These are phyloP conservation scores for Lytechinus pictus DNA, from an alignment of 35 echinoderm and acorn worm genomes.

Conservation along the genomic window DNA sequence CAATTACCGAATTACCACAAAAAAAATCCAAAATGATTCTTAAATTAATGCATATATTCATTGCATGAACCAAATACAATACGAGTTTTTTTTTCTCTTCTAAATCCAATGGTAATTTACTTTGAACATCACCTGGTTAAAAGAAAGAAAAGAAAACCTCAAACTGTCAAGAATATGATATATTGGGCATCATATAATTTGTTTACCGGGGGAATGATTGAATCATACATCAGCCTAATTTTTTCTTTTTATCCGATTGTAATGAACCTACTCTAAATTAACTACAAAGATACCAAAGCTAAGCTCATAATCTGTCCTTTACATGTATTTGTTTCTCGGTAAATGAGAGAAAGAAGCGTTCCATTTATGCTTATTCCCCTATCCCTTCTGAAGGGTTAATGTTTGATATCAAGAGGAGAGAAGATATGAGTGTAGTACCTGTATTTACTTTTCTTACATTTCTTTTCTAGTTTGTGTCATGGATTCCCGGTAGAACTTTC, in stretches of 20 bases:
- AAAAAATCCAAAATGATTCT: too few species aligned
- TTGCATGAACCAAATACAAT: too few species aligned
- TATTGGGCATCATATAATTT: not conserved
- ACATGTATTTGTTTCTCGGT: not conserved
- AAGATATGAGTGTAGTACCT: too few species aligned
- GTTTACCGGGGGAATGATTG: not conserved
- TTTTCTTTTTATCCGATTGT: not conserved
- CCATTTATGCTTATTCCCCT: too few species aligned
- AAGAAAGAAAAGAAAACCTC: not conserved
- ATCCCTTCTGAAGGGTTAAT: too few species aligned
- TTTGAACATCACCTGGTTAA: not conserved
- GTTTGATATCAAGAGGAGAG: too few species aligned
- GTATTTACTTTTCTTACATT: too few species aligned
- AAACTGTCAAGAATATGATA: conserved; percentile 14
- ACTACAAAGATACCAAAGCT: not conserved
- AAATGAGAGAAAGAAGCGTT: not conserved
- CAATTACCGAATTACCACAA: too few species aligned
- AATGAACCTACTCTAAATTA: not conserved
- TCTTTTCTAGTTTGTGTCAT: too few species aligned
- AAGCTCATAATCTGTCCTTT: not conserved
- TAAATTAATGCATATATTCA: too few species aligned
- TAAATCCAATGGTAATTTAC: not conserved
- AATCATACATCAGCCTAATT: not conserved
- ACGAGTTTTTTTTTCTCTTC: not conserved
- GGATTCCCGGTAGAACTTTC: too few species aligned